Evolutionary conservation across 2,888 invertebrate genomes (phyloP), one percentile per base, ranked within the genome.

Genomic region (Amiota mariae): DNA sequence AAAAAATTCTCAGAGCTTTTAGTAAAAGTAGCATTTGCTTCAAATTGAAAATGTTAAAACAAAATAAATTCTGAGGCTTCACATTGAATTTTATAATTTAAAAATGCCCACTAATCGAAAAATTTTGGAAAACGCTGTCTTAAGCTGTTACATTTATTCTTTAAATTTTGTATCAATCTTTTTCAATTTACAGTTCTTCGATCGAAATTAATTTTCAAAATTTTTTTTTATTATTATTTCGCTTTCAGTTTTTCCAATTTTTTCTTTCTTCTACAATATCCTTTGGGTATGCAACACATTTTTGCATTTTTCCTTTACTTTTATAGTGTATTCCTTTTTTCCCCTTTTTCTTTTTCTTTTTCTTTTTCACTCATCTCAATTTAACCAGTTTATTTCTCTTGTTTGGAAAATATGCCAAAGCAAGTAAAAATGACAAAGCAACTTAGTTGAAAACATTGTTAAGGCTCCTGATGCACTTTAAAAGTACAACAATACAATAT

Each of bases 391-490:
- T n/a, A n/a, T 15, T 15, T 12, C 8, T 57, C 15, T 12, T 12
- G 12, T n/a, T n/a, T 36, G 46, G 8, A 24, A 63, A 36, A 24
- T 63, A 11, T 36, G 63, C 63, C 36, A n/a, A 1, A 10, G 12
- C n/a, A 63, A 63, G 63, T 46, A 24, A 20, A 63, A 63, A 36
- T 63, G 63, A 36, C 63, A 36, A 59, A 59, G 24, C 59, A 59
- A 59, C 6, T 18, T 20, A 20, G 18, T 11, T 59, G 20, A 59
- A 59, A 18, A 63, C 46, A 13, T 63, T 51, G 36, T 11, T n/a
- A 36, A 63, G 12, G 63, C 63, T 36, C 46, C 20, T 36, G 36
- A 9, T 12, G 63, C 46, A n/a, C n/a, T 51, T 12, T n/a, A 51
- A n/a, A n/a, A n/a, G 3, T 51, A 51, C 54, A 51, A 8, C 54